Conservation (phyloP, 2,113 vertebrate genomes). For the Anolis sagrei region DNA sequence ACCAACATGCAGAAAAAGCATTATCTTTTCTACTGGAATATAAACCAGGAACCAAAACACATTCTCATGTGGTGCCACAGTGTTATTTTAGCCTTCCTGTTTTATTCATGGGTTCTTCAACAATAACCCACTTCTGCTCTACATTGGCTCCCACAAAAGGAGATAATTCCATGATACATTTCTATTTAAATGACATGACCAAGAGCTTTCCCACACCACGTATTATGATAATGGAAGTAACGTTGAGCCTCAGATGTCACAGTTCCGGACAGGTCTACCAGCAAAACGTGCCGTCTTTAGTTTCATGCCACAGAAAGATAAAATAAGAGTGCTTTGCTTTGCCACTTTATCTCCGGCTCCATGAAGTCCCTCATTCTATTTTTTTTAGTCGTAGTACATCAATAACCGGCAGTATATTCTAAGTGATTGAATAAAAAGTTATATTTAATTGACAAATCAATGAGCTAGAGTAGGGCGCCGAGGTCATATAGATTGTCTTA, state of each 20-base stretch:
- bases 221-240: not conserved
- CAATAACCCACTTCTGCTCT: no score
- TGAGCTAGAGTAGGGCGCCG: constrained; percentile 66
- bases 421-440: constrained; percentile 75
- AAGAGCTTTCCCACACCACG: not conserved
- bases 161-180: not conserved
- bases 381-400: constrained; percentile 56
- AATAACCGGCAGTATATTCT: constrained; percentile 70
- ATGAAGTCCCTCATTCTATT: constrained; percentile 30
- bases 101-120: no score
- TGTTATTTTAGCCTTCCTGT: no score
- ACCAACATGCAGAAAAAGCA: no score
- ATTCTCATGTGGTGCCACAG: no score
- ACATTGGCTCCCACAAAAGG: not conserved
- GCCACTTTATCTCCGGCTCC: constrained; percentile 62
- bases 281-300: constrained; percentile 37
- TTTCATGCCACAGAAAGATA: constrained; percentile 62
- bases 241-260: not conserved
- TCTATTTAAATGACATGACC: not conserved
- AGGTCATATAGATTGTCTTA: constrained; percentile 70
- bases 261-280: not conserved
- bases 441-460: constrained; percentile 79
- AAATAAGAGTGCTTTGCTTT: constrained; percentile 59
- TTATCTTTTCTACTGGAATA: no score
- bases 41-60: no score